phyloP scores from a whole-genome alignment of 2,797 vertebrate species.

The Knipowitschia caucasica region DNA sequence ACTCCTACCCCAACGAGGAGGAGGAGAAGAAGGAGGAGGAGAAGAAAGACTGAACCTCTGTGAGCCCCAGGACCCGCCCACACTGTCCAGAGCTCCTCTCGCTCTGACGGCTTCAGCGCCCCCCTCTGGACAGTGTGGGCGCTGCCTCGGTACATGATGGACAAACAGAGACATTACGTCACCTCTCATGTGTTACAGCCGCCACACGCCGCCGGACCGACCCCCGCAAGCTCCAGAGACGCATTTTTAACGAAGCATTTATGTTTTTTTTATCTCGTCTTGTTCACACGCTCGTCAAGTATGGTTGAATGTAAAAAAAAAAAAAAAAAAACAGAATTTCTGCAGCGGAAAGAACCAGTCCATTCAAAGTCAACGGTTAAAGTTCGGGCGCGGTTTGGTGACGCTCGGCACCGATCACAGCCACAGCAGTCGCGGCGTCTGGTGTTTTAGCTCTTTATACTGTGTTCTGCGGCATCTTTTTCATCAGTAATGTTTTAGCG shows the following conservation, averaged over 20 bases:
- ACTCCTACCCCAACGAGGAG: conserved; percentile 95
- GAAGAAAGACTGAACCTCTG: conserved; percentile 77
- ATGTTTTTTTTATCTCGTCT: too few species aligned
- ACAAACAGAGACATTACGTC: conserved; percentile 7
- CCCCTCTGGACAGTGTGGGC: not conserved
- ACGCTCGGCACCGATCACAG: too few species aligned
- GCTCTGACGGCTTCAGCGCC: too few species aligned
- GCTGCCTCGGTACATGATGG: conserved; percentile 11
- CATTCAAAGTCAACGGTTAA: too few species aligned
- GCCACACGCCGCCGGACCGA: too few species aligned
- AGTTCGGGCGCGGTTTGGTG: too few species aligned
- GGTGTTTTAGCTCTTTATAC: conserved; percentile 3
- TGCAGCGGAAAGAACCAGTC: too few species aligned
- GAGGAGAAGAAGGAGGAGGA: conserved; percentile 98
- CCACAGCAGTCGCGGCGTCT: too few species aligned
- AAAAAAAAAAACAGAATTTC: not conserved
- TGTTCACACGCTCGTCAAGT: not conserved
- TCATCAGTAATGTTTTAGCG: conserved; percentile 15
- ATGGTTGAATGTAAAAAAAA: not conserved
- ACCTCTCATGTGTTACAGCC: conserved; percentile 2
- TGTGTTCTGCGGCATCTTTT: not conserved
- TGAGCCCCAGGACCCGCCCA: not conserved
- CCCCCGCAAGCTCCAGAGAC: too few species aligned
- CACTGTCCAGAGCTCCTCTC: not conserved
- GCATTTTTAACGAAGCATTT: too few species aligned